Evolutionary conservation across 1,140 invertebrate species (phyloP).

Genomic region (Leptonema lineaticorne): DNA sequence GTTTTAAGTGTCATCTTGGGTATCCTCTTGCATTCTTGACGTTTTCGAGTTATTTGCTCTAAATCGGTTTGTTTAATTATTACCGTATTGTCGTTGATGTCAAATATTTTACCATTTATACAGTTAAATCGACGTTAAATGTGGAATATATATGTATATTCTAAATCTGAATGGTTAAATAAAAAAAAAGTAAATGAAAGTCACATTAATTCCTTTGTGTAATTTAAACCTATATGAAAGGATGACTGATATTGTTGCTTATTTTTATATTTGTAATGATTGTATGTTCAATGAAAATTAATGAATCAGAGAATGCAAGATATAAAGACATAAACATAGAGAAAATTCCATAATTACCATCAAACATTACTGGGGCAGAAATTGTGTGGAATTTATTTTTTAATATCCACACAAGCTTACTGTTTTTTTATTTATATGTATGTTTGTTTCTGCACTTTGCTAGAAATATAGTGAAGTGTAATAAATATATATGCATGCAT

Average conservation of each 20-base stretch:
- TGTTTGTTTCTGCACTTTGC: conserved; percentile 28
- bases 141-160: conserved; percentile 36
- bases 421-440: conserved; percentile 33
- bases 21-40: conserved; percentile 41
- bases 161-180: conserved; percentile 40
- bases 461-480: conserved; percentile 35
- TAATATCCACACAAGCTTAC: conserved; percentile 12
- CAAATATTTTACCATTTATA: conserved; percentile 38
- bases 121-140: conserved; percentile 39
- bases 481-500: conserved; percentile 42
- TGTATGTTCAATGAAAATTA: conserved; percentile 38
- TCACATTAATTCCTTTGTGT: conserved; percentile 40
- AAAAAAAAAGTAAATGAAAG: conserved; percentile 38
- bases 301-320: conserved; percentile 39
- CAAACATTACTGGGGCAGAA: conserved; percentile 19
- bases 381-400: conserved; percentile 25
- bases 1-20: conserved; percentile 43
- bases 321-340: conserved; percentile 23
- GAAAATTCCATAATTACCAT: conserved; percentile 17
- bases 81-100: conserved; percentile 29
- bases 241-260: conserved; percentile 43
- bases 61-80: too few species aligned
- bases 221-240: conserved; percentile 40
- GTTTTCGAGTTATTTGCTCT: conserved; percentile 38
- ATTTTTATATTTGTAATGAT: conserved; percentile 43